A percentile compares a stretch with the other conserved stretches of the same genome.
Conservation (phyloP, 2,888 invertebrate genomes). For the Diplazon laetatorius region DNA sequence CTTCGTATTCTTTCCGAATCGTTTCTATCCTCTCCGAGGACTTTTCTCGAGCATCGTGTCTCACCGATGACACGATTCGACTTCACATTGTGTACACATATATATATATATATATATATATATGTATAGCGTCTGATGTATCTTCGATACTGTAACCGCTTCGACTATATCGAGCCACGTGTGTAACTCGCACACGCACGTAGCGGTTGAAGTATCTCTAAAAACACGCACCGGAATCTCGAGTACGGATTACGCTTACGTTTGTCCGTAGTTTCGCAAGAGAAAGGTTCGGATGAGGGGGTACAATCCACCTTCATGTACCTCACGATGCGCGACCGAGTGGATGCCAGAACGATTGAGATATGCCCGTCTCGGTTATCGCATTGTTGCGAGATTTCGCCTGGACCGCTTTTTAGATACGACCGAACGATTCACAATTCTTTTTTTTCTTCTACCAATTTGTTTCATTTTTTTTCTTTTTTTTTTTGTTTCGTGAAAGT, state of each 20-base stretch:
- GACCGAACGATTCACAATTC: not conserved
- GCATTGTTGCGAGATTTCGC: slow-evolving; percentile 8
- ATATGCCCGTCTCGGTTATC: slow-evolving; percentile 4
- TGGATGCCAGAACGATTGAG: slow-evolving; percentile 24
- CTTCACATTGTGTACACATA: not conserved
- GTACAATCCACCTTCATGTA: slow-evolving; percentile 44
- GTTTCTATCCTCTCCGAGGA: not conserved
- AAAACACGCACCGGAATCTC: slow-evolving; percentile 48
- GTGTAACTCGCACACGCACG: not conserved
- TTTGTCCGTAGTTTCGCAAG: slow-evolving; percentile 50
- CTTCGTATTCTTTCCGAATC: too few species aligned
- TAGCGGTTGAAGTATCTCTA: not conserved
- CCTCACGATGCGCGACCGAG: slow-evolving; percentile 47
- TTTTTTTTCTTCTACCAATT: not conserved
- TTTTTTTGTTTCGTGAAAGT: too few species aligned
- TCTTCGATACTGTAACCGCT: not conserved
- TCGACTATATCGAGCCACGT: not conserved
- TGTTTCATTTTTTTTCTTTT: slow-evolving; percentile 14
- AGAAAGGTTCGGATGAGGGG: slow-evolving; percentile 54
- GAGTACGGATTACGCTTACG: slow-evolving; percentile 18
- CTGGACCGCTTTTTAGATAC: not conserved
- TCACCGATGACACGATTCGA: not conserved
- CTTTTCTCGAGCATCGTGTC: not conserved
- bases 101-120: too few species aligned
- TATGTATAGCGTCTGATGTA: not conserved